phyloP scores from a whole-genome alignment of 2,113 vertebrate genomes.

The Harpagus bidentatus region DNA sequence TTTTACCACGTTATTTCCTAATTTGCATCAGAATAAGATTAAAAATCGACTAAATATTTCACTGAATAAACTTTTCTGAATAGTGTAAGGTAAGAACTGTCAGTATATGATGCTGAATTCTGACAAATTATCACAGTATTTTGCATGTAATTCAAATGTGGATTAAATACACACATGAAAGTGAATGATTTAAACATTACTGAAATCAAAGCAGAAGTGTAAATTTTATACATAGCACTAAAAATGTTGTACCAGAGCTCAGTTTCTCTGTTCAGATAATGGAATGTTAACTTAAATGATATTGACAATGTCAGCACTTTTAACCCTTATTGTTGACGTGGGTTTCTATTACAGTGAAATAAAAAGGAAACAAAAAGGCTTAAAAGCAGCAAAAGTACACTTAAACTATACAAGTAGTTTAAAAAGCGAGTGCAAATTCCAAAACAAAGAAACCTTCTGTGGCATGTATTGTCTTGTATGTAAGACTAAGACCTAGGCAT shows the following conservation, averaged over 20 bases:
- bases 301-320: background rate
- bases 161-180: background rate
- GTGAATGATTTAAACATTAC: background rate
- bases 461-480: background rate
- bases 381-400: background rate
- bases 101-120: background rate
- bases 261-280: background rate
- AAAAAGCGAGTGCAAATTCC: background rate
- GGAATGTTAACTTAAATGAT: background rate
- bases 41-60: background rate
- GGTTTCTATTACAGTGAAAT: background rate
- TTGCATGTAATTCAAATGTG: background rate
- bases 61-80: background rate
- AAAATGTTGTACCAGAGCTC: background rate
- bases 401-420: background rate
- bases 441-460: background rate
- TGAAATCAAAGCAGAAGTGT: background rate
- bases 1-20: background rate
- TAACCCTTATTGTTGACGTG: fast-evolving
- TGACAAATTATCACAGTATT: background rate
- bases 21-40: background rate
- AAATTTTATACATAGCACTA: background rate
- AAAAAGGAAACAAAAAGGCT: slow-evolving; percentile 17
- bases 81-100: background rate
- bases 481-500: background rate